Percentiles rank a stretch among this genome's conserved stretches.
These are phyloP conservation scores for Syngnathus scovelli DNA, from an alignment of 2,113 vertebrate species.

Conservation along the genomic window DNA sequence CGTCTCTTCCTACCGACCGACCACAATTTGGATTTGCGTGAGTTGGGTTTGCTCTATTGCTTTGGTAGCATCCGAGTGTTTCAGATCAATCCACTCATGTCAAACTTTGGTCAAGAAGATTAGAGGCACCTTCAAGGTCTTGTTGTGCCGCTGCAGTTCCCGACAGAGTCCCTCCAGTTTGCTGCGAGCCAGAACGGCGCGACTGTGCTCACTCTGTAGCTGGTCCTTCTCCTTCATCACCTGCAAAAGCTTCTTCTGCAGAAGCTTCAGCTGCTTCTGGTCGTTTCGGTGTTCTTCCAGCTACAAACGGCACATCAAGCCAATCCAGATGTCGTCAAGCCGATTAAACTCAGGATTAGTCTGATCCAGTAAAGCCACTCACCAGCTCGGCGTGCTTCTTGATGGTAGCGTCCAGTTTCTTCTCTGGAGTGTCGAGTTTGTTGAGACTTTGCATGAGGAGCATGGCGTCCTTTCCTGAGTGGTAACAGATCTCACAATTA, in stretches of 20 bases:
- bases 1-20: slow-evolving; percentile 82
- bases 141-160: slow-evolving; percentile 97
- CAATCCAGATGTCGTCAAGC: not conserved
- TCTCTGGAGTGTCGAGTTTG: slow-evolving; percentile 82
- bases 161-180: slow-evolving; percentile 93
- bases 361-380: slow-evolving; percentile 50
- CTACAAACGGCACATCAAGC: slow-evolving; percentile 52
- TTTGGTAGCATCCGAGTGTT: too few relatives aligned
- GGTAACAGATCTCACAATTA: not conserved
- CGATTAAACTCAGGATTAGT: not conserved
- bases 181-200: slow-evolving; percentile 88
- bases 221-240: slow-evolving; percentile 92
- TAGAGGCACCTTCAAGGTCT: slow-evolving; percentile 87
- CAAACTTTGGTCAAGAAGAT: too few relatives aligned
- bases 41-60: too few relatives aligned
- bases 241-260: slow-evolving; percentile 89
- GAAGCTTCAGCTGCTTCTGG: slow-evolving; percentile 86
- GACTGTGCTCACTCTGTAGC: slow-evolving; percentile 91
- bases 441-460: slow-evolving; percentile 89
- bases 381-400: slow-evolving; percentile 97
- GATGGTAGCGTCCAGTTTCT: slow-evolving; percentile 88
- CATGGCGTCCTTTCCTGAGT: slow-evolving; percentile 89
- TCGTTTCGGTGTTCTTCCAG: slow-evolving; percentile 88
- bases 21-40: too few relatives aligned
- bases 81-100: too few relatives aligned